Percentiles rank a stretch among this genome's conserved stretches.
These are phyloP conservation scores for Tiliqua scincoides DNA, from an alignment of 2,113 vertebrate species.

Conservation along the genomic window DNA sequence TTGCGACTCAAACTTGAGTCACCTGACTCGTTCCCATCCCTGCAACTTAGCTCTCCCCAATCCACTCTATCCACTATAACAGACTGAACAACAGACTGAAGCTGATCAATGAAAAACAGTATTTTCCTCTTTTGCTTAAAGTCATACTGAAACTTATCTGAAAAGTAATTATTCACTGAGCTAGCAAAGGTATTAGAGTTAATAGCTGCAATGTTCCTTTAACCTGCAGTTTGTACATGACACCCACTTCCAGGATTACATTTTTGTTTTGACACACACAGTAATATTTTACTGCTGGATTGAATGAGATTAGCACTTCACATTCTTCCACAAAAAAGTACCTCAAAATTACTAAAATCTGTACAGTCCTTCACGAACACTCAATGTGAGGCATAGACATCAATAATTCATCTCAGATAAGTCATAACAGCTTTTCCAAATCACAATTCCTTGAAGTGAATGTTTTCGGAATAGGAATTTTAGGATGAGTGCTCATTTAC, in stretches of 20 bases:
- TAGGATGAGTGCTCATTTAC: not conserved
- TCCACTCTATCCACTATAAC: not conserved
- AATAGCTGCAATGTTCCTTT: constrained; percentile 59
- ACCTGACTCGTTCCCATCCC: too few relatives aligned
- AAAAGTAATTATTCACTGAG: constrained; percentile 51
- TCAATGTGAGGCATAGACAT: constrained; percentile 15
- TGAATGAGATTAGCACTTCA: constrained; percentile 61
- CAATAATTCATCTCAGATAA: constrained; percentile 41
- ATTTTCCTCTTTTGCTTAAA: constrained; percentile 21
- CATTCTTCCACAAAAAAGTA: constrained; percentile 27
- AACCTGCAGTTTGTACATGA: constrained; percentile 55
- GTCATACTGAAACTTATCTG: constrained; percentile 40
- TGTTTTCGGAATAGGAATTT: constrained; percentile 11
- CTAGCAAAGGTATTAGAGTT: constrained; percentile 58
- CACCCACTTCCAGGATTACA: constrained; percentile 51
- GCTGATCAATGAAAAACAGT: not conserved
- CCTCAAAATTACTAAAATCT: constrained; percentile 33
- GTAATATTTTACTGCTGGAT: constrained; percentile 61
- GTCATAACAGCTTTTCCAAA: constrained; percentile 38
- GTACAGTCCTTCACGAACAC: constrained; percentile 35
- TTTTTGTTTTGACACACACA: constrained; percentile 66
- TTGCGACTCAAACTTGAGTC: too few relatives aligned
- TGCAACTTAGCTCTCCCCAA: not conserved
- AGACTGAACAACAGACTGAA: not conserved
- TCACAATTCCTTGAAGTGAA: not conserved